Evolutionary conservation across 2,888 invertebrate genomes (phyloP).

Genomic region (Microplitis deprimator): DNA sequence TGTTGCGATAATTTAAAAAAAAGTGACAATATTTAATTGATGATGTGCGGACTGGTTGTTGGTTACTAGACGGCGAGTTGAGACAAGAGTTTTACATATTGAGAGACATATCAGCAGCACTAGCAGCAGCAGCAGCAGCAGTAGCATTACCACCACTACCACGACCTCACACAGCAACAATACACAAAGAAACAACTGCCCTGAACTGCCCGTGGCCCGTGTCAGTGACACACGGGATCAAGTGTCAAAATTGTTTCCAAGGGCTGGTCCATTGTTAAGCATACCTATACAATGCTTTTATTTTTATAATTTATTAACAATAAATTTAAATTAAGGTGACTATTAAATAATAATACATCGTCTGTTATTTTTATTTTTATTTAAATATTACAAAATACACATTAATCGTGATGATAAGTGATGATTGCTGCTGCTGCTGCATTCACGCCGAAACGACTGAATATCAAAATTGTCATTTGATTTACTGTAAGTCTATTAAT

Average conservation of each 20-base stretch:
- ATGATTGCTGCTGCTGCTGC: conserved; percentile 23
- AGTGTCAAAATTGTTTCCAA: conserved; percentile 56
- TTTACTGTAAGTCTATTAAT: conserved; percentile 17
- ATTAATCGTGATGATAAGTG: conserved; percentile 13
- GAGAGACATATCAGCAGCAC: neutral
- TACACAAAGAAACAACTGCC: conserved; percentile 11
- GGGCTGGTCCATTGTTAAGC: neutral
- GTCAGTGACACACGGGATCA: conserved; percentile 59
- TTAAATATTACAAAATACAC: neutral
- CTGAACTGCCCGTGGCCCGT: conserved; percentile 30
- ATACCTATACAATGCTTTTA: neutral
- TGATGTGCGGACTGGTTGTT: too few species aligned
- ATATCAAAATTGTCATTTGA: conserved; percentile 28
- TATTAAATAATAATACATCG: neutral
- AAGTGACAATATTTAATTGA: too few species aligned
- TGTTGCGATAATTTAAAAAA: too few species aligned
- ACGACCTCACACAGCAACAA: neutral
- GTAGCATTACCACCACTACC: neutral
- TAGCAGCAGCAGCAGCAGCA: neutral
- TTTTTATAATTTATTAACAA: neutral
- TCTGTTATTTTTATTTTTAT: neutral
- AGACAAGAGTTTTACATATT: neutral
- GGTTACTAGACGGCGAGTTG: too few species aligned
- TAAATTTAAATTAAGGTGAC: neutral
- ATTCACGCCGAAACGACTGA: conserved; percentile 22